Percentiles rank a stretch among this genome's conserved stretches.
Evolutionary conservation across 2,888 invertebrate genomes (phyloP).

Genomic region (Polyommatus iphigenia): DNA sequence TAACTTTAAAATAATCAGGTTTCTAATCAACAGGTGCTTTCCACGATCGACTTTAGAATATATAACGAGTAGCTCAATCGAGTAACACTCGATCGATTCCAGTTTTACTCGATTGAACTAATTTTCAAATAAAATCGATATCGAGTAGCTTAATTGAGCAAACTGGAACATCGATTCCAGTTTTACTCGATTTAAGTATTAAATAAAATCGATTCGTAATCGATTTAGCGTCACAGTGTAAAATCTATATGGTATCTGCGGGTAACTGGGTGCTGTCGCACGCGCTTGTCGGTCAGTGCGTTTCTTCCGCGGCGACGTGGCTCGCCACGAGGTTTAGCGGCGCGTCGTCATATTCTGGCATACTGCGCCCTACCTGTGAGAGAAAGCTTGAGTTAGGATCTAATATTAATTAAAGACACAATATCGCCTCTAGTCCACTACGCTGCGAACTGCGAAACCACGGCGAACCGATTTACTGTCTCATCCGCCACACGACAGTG

Average conservation of each 20-base stretch:
- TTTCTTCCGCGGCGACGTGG: constrained; percentile 83
- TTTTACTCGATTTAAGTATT: neutral
- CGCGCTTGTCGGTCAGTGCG: constrained; percentile 59
- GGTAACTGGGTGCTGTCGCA: constrained; percentile 43
- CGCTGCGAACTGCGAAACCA: too few relatives aligned
- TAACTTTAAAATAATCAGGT: constrained; percentile 1
- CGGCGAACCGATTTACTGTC: too few relatives aligned
- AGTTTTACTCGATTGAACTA: neutral
- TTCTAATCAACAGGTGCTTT: neutral
- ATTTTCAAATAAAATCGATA: neutral
- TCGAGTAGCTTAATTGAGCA: neutral
- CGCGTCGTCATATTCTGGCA: constrained; percentile 80
- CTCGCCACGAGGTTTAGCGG: constrained; percentile 86
- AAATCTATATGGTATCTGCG: constrained; percentile 38
- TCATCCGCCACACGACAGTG: too few relatives aligned
- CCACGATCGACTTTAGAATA: neutral
- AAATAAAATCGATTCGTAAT: constrained; percentile 8
- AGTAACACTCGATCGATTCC: neutral
- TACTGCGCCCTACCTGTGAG: constrained; percentile 63
- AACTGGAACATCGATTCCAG: neutral
- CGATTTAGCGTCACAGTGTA: constrained; percentile 10
- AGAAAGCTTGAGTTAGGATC: neutral
- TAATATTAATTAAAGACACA: constrained; percentile 31
- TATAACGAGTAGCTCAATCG: neutral
- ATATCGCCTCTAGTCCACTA: constrained; percentile 77